Evolutionary conservation across 2,113 vertebrate genomes (phyloP).

Genomic region (Muntiacus reevesi): DNA sequence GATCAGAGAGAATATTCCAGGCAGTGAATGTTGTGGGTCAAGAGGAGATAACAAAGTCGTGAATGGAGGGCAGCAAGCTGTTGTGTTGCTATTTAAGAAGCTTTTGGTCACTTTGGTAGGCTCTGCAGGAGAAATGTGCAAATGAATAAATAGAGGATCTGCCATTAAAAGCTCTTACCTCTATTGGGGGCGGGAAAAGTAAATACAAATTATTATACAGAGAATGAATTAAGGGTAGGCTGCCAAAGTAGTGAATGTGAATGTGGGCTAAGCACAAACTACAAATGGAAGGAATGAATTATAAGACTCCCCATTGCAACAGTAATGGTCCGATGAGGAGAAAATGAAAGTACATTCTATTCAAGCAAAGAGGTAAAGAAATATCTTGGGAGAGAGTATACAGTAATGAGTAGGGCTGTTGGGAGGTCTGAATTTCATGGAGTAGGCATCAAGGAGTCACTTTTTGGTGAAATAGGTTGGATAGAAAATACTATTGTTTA

Average conservation of each 20-base stretch:
- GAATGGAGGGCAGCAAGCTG: background rate
- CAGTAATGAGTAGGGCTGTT: background rate
- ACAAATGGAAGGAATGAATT: background rate
- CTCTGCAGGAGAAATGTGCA: background rate
- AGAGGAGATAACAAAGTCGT: background rate
- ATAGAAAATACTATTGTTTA: background rate
- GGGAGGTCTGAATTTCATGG: background rate
- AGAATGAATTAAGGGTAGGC: background rate
- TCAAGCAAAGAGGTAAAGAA: background rate
- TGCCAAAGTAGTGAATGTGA: background rate
- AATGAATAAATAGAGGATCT: background rate
- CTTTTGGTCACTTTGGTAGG: background rate
- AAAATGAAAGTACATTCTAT: background rate
- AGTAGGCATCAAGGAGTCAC: background rate
- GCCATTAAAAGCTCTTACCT: background rate
- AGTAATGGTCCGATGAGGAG: background rate
- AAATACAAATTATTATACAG: background rate
- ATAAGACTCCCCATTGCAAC: background rate
- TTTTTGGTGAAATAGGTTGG: background rate
- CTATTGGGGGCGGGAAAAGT: background rate
- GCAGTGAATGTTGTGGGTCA: background rate
- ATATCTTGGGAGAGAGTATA: background rate
- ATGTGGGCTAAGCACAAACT: background rate
- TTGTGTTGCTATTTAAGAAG: background rate
- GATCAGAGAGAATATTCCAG: background rate